These are phyloP conservation scores for Scolopax mira DNA, from an alignment of 2,113 vertebrate species.

Conservation along the genomic window DNA sequence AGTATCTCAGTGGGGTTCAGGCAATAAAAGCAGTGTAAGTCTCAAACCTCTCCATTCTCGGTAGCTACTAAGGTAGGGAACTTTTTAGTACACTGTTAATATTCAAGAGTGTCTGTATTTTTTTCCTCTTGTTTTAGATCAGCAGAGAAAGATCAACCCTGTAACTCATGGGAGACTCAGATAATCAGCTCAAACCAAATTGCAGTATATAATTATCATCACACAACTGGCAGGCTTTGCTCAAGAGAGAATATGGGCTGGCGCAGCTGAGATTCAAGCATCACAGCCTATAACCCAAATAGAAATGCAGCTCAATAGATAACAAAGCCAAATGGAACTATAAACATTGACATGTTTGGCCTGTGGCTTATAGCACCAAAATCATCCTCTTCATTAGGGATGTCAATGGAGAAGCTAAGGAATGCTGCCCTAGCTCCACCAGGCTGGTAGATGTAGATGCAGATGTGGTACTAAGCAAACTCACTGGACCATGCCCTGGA, in stretches of 20 bases:
- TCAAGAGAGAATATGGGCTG: not conserved
- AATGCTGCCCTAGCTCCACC: not conserved
- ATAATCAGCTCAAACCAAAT: conserved; percentile 53
- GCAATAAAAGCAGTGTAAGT: not conserved
- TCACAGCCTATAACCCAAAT: not conserved
- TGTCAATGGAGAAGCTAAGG: not conserved
- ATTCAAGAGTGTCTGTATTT: not conserved
- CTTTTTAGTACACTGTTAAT: not conserved
- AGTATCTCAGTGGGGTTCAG: not conserved
- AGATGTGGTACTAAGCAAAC: not conserved
- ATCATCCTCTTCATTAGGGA: not conserved
- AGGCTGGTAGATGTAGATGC: not conserved
- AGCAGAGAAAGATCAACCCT: conserved; percentile 13
- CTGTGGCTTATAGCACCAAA: not conserved
- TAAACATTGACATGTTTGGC: not conserved
- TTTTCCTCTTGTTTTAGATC: not conserved
- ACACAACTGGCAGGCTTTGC: conserved; percentile 40
- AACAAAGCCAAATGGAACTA: not conserved
- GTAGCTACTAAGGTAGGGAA: not conserved
- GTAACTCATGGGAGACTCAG: conserved; percentile 4
- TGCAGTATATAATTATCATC: conserved; percentile 48
- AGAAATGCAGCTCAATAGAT: conserved; percentile 11
- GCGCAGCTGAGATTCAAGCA: not conserved
- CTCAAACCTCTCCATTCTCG: not conserved
- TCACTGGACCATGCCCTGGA: not conserved